Percentiles rank a stretch among this genome's conserved stretches.
phyloP scores from a whole-genome alignment of 2,113 vertebrate species.

The Prietella phreatophila region DNA sequence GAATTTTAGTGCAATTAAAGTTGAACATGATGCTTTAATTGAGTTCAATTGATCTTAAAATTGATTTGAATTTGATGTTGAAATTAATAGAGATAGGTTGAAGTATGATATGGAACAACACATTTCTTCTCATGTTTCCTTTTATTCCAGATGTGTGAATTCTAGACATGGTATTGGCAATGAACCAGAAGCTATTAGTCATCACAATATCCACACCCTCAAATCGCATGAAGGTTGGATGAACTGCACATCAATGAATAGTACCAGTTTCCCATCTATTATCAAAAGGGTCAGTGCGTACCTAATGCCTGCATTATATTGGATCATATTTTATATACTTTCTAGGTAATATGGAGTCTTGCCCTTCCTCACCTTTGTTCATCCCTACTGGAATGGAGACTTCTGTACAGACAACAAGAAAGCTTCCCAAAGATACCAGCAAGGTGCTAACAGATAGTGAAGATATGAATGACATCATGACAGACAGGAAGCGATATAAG shows the following conservation, averaged over 20 bases:
- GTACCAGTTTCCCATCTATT: background rate
- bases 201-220: background rate
- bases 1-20: background rate
- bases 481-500: conserved; percentile 58
- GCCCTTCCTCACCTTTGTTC: conserved; percentile 70
- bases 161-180: conserved; percentile 48
- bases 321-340: conserved; percentile 22
- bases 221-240: conserved; percentile 43
- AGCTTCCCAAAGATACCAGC: conserved; percentile 48
- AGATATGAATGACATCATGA: conserved; percentile 47
- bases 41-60: background rate
- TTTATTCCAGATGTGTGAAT: conserved; percentile 50
- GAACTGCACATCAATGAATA: background rate
- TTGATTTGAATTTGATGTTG: background rate
- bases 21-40: background rate
- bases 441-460: conserved; percentile 69
- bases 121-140: background rate
- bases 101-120: background rate
- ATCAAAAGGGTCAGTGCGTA: background rate
- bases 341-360: conserved; percentile 57
- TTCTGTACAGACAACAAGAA: conserved; percentile 52
- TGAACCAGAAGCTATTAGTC: conserved; percentile 11
- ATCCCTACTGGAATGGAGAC: conserved; percentile 65
- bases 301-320: background rate
- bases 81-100: background rate